phyloP scores from a whole-genome alignment of 2,113 vertebrate species.

The Prunella himalayana region DNA sequence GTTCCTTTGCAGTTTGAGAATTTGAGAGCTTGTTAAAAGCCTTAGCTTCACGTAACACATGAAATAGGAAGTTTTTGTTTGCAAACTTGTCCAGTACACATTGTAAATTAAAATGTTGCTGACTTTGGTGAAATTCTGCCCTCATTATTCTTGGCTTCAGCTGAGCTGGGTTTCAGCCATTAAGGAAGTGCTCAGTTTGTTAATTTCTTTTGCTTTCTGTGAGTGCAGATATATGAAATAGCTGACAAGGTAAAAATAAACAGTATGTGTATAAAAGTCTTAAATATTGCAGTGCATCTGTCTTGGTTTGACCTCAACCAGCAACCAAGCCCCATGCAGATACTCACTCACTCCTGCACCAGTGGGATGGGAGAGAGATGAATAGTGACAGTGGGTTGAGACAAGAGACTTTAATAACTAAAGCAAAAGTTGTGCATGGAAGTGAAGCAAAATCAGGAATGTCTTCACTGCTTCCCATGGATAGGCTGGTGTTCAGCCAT shows the following conservation, averaged over 20 bases:
- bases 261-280: background rate
- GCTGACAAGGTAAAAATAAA: background rate
- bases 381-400: background rate
- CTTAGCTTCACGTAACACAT: background rate
- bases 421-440: background rate
- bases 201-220: background rate
- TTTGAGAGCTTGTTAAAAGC: background rate
- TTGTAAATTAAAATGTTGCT: background rate
- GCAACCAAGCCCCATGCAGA: background rate
- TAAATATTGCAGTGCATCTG: background rate
- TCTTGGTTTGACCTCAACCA: background rate
- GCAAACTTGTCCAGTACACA: background rate
- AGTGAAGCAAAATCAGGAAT: background rate
- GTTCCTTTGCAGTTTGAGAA: background rate
- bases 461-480: background rate
- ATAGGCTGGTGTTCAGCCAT: background rate
- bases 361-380: background rate
- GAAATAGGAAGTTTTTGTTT: background rate
- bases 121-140: background rate
- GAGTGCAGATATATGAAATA: background rate
- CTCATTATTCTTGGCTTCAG: background rate
- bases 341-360: background rate
- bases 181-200: background rate
- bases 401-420: background rate
- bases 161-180: background rate